phyloP scores from a whole-genome alignment of 2,888 invertebrate genomes.

The Drosophila neonasuta region DNA sequence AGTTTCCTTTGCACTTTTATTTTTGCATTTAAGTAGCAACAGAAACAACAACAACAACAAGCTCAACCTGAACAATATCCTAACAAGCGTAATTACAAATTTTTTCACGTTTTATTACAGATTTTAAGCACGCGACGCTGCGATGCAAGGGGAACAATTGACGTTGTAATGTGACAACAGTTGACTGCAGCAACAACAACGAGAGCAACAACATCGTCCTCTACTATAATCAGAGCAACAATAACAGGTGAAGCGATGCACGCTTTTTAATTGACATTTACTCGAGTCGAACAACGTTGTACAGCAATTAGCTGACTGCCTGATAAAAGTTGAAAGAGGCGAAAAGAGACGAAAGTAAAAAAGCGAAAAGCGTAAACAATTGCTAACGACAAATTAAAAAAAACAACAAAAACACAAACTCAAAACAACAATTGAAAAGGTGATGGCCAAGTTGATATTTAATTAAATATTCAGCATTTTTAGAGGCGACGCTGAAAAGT shows the following conservation, averaged over 20 bases:
- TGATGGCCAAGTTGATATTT: slow-evolving; percentile 68
- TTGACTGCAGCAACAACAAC: slow-evolving; percentile 48
- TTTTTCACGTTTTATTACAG: slow-evolving; percentile 78
- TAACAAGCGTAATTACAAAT: slow-evolving; percentile 75
- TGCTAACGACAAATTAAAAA: slow-evolving; percentile 47
- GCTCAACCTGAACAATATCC: slow-evolving; percentile 21
- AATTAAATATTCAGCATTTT: slow-evolving; percentile 76
- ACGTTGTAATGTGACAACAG: slow-evolving; percentile 79
- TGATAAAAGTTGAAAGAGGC: slow-evolving; percentile 34
- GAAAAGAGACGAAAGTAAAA: slow-evolving; percentile 13
- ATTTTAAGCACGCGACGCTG: slow-evolving; percentile 65
- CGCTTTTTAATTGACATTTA: slow-evolving; percentile 77
- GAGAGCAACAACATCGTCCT: slow-evolving; percentile 25
- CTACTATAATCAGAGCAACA: slow-evolving; percentile 26
- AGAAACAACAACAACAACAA: slow-evolving; percentile 30
- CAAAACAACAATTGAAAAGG: slow-evolving; percentile 46
- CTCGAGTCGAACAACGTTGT: slow-evolving; percentile 62
- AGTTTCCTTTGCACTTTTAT: slow-evolving; percentile 40
- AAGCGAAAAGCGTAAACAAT: too few relatives aligned
- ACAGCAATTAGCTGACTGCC: slow-evolving; percentile 65
- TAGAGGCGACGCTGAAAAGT: slow-evolving; percentile 49
- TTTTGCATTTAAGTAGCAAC: slow-evolving; percentile 51
- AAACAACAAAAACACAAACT: background rate
- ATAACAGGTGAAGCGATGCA: slow-evolving; percentile 52
- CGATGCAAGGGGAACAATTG: slow-evolving; percentile 62